Percentiles rank a stretch among this genome's conserved stretches.
These are phyloP conservation scores for Plagiodera versicolora DNA, from an alignment of 2,888 invertebrate species.

Conservation along the genomic window DNA sequence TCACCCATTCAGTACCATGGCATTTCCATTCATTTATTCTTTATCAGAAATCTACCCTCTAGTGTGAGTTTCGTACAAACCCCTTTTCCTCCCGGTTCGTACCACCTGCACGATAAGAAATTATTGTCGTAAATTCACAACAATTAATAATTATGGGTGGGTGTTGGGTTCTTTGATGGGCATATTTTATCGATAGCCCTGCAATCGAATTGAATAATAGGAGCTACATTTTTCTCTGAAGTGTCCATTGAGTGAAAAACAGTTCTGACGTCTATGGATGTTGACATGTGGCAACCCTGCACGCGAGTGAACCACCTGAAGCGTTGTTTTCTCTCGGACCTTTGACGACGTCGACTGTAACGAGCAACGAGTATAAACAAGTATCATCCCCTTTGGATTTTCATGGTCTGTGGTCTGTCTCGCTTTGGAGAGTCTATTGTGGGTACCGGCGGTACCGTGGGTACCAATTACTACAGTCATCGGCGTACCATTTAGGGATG, in stretches of 20 bases:
- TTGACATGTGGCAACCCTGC: not conserved
- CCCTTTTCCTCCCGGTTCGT: no score
- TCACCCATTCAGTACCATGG: not conserved
- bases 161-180: no score
- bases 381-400: constrained; percentile 26
- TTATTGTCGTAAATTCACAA: no score
- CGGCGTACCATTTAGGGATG: no score
- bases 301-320: not conserved
- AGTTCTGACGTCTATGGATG: no score
- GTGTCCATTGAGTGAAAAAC: no score
- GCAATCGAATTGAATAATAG: no score
- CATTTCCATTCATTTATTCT: not conserved
- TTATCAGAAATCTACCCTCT: not conserved
- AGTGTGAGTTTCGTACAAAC: no score
- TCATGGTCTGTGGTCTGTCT: constrained; percentile 20
- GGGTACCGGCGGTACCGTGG: constrained; percentile 2
- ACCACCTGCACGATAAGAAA: no score
- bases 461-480: constrained; percentile 17
- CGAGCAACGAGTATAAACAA: constrained; percentile 11
- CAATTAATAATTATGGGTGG: no score
- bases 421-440: constrained; percentile 22
- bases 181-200: no score
- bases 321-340: not conserved
- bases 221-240: no score
- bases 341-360: not conserved